These are phyloP conservation scores for Ranitomeya imitator DNA, from an alignment of 2,113 vertebrate species.

Conservation along the genomic window DNA sequence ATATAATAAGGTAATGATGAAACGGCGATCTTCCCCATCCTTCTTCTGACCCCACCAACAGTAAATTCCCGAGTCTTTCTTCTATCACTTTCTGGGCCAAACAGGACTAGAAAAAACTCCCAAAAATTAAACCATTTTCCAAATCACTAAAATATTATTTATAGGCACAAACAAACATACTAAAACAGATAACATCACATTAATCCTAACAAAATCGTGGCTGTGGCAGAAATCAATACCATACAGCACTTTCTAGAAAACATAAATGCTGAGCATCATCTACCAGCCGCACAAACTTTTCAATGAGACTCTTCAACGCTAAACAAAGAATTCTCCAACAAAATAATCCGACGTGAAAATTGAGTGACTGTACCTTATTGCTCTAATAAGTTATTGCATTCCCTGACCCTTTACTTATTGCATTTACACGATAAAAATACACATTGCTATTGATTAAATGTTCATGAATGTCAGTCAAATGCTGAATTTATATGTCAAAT, in stretches of 20 bases:
- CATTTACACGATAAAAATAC: slow-evolving; percentile 94
- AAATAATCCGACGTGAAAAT: slow-evolving; percentile 62
- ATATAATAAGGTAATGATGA: too few species aligned
- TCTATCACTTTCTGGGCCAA: not conserved
- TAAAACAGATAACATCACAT: not conserved
- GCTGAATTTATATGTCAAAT: slow-evolving; percentile 94
- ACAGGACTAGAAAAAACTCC: not conserved
- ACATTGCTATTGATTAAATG: slow-evolving; percentile 96
- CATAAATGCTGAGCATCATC: slow-evolving; percentile 30
- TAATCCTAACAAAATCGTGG: not conserved
- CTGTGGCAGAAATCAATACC: not conserved
- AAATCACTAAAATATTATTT: not conserved
- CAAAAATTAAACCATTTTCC: not conserved
- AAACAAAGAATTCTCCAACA: not conserved
- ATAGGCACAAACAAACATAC: not conserved
- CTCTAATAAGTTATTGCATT: slow-evolving; percentile 86
- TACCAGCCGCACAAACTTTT: slow-evolving; percentile 47
- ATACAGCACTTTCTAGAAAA: slow-evolving; percentile 5
- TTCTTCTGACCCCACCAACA: not conserved
- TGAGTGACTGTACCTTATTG: slow-evolving; percentile 83
- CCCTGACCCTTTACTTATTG: slow-evolving; percentile 88
- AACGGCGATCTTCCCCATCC: not conserved
- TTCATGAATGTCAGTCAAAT: slow-evolving; percentile 98
- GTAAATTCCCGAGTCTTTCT: not conserved
- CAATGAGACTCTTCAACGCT: slow-evolving; percentile 56